Conservation (phyloP, 2,888 invertebrate species). For the Linyphia triangularis region DNA sequence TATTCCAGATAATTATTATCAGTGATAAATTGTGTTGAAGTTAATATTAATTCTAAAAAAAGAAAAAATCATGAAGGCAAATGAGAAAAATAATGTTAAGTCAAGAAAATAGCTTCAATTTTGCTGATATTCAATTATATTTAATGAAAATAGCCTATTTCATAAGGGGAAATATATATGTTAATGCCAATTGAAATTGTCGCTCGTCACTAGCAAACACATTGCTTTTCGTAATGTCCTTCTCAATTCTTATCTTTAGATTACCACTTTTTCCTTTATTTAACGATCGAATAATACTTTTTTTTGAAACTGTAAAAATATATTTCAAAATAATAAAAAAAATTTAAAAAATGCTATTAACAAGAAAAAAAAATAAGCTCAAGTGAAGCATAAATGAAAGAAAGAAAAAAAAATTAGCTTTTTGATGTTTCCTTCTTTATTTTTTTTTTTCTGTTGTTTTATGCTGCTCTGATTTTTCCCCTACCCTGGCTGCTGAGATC, state of each 20-base stretch:
- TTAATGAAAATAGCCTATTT: no score
- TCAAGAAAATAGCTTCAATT: no score
- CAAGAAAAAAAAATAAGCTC: slow-evolving; percentile 4
- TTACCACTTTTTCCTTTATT: slow-evolving; percentile 5
- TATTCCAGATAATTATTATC: no score
- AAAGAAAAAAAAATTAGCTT: slow-evolving; percentile 24
- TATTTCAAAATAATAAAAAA: slow-evolving; percentile 11
- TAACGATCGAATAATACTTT: slow-evolving; percentile 23
- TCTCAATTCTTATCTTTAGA: slow-evolving; percentile 3
- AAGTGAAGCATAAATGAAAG: slow-evolving; percentile 29
- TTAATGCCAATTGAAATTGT: background rate
- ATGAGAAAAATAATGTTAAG: no score
- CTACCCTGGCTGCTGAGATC: slow-evolving; percentile 4
- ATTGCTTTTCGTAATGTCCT: background rate
- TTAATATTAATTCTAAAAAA: no score
- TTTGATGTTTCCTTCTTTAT: slow-evolving; percentile 1
- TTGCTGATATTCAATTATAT: no score
- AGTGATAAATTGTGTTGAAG: no score
- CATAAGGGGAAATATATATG: background rate
- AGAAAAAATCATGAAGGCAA: no score
- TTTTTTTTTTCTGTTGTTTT: slow-evolving; percentile 20
- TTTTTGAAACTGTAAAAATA: background rate
- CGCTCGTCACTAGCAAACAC: background rate
- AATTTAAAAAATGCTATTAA: slow-evolving; percentile 20
- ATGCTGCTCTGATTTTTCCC: background rate